Evolutionary conservation across 1,140 invertebrate species (phyloP).

Genomic region (Yoshiicerus persimilis): DNA sequence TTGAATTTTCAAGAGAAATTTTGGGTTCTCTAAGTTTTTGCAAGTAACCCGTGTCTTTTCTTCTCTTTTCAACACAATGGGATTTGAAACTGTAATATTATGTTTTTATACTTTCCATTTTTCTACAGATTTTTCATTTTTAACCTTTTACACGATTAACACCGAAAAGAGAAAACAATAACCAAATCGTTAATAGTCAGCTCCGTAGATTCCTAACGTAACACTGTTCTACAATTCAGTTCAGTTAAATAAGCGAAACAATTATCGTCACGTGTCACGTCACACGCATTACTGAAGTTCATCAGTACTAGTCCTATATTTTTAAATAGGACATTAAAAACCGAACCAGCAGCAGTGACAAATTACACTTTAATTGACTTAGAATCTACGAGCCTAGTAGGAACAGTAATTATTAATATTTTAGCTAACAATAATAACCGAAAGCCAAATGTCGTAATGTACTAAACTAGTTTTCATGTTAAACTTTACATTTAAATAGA

Average conservation of each 20-base stretch:
- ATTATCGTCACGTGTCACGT: not conserved
- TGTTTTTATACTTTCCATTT: not conserved
- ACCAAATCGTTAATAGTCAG: conserved; percentile 16
- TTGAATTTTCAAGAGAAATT: not conserved
- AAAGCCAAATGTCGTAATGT: not conserved
- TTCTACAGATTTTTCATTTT: not conserved
- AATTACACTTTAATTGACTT: not conserved
- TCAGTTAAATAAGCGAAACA: not conserved
- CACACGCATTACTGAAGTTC: not conserved
- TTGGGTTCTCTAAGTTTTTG: not conserved
- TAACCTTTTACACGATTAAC: not conserved
- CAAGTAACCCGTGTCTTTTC: not conserved
- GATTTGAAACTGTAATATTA: not conserved
- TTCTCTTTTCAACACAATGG: not conserved
- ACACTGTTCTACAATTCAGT: not conserved
- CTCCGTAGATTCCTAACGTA: not conserved
- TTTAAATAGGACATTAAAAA: not conserved
- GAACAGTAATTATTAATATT: not conserved
- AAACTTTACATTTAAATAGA: not conserved
- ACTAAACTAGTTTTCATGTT: not conserved
- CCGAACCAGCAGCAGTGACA: not conserved
- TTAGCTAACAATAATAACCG: not conserved
- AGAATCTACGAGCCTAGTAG: not conserved
- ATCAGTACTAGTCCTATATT: not conserved
- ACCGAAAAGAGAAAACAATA: not conserved